These are phyloP conservation scores for Equus przewalskii DNA, from an alignment of 2,113 vertebrate species.

Conservation along the genomic window DNA sequence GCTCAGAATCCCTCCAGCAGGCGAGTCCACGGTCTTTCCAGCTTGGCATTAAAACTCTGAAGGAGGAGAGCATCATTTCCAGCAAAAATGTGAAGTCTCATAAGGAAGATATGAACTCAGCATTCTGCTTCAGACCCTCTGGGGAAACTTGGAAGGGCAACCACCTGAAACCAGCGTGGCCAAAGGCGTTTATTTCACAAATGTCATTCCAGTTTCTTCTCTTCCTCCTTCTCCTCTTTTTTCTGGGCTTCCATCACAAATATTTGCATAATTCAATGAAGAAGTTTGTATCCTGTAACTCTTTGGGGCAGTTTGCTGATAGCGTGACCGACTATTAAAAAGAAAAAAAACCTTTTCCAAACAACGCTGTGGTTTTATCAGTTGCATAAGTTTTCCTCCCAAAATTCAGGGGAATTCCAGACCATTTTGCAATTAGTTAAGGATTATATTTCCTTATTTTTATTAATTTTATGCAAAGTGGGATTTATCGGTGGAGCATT, in stretches of 20 bases:
- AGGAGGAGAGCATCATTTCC: background rate
- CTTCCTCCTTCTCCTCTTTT: background rate
- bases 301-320: conserved; percentile 39
- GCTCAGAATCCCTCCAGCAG: background rate
- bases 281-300: conserved; percentile 50
- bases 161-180: background rate
- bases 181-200: background rate
- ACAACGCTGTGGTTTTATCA: conserved; percentile 72
- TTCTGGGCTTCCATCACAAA: background rate
- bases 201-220: background rate
- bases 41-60: background rate
- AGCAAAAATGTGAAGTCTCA: background rate
- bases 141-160: background rate
- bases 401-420: conserved; percentile 91
- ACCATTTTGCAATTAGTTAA: conserved; percentile 92
- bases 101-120: background rate
- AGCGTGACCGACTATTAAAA: conserved; percentile 70
- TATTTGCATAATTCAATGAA: conserved; percentile 33
- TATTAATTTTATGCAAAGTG: conserved; percentile 95
- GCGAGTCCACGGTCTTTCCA: background rate
- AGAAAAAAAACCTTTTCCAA: conserved; percentile 15
- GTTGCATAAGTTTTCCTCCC: conserved; percentile 55
- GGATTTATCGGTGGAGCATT: conserved; percentile 93
- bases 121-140: background rate
- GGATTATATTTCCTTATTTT: conserved; percentile 95